Evolutionary conservation across 1,140 invertebrate species (phyloP), one percentile per base, ranked within the genome.

Genomic region (Schlechtendalia chinensis): DNA sequence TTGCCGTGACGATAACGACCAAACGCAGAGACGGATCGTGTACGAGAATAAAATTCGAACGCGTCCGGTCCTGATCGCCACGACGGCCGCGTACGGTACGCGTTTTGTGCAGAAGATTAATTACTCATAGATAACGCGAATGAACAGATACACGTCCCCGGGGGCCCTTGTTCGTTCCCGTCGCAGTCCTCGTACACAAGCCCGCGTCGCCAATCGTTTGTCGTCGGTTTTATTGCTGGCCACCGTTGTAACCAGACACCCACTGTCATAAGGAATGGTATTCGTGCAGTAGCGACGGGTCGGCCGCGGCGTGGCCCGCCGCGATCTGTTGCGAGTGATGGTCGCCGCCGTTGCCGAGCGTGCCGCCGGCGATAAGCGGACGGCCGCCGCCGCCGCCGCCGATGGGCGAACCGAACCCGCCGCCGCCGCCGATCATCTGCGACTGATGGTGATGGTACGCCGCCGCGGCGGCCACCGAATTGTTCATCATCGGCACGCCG

Each of bases 151-250:
- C n/a, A n/a, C n/a, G n/a, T n/a, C n/a, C n/a, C n/a, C n/a, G n/a
- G n/a, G n/a, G n/a, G n/a, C n/a, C n/a, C n/a, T n/a, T n/a, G n/a
- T n/a, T n/a, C n/a, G n/a, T n/a, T n/a, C n/a, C 24, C 24, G 14
- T 27, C 59, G 14, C 22, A 6, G 54, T 39, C 19, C 6, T n/a
- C 19, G 47, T 81, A n/a, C n/a, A n/a, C n/a, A n/a, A n/a, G n/a
- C n/a, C n/a, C n/a, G n/a, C n/a, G n/a, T n/a, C n/a, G n/a, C n/a
- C n/a, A n/a, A n/a, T n/a, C n/a, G n/a, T n/a, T n/a, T n/a, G n/a
- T n/a, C n/a, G n/a, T n/a, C n/a, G n/a, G n/a, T n/a, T n/a, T n/a
- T 67, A 71, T 81, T 81, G 88, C 83, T 89, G 39, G 84, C 86
- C 82, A 86, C 84, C 82, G 81, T 82, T 81, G 81, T 84, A 84